Conservation (phyloP, 2,113 vertebrate genomes). For the Poecilia latipinna region DNA sequence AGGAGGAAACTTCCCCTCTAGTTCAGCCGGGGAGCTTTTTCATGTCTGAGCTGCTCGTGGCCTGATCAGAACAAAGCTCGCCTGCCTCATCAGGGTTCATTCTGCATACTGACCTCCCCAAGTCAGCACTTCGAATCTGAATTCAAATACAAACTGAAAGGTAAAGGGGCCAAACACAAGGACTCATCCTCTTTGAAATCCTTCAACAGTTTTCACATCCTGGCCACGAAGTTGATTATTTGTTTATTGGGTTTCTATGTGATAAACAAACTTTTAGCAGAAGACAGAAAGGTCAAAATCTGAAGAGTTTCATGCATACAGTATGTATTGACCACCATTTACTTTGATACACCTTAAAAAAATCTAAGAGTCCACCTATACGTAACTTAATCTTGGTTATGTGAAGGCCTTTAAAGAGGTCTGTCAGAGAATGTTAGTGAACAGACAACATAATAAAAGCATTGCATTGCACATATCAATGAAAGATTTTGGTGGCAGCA, state of each 20-base stretch:
- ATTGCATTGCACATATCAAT: too few relatives aligned
- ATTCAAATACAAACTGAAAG: not conserved
- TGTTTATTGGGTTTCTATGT: not conserved
- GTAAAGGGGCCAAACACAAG: not conserved
- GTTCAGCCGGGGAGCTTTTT: conserved; percentile 53
- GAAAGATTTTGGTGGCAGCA: too few relatives aligned
- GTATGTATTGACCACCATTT: too few relatives aligned
- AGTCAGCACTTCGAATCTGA: not conserved
- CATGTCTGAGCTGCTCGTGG: conserved; percentile 58
- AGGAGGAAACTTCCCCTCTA: conserved; percentile 77
- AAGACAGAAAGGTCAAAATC: not conserved
- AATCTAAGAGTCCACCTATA: too few relatives aligned
- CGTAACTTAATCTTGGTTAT: too few relatives aligned
- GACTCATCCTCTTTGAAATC: too few relatives aligned
- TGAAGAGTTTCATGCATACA: too few relatives aligned
- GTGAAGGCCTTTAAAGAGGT: too few relatives aligned
- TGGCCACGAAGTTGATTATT: not conserved
- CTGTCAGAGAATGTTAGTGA: too few relatives aligned
- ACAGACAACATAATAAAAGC: too few relatives aligned
- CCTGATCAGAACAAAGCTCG: conserved; percentile 54
- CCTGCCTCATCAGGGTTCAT: conserved; percentile 25
- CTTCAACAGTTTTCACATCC: not conserved
- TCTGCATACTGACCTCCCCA: conserved; percentile 24
- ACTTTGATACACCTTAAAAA: too few relatives aligned
- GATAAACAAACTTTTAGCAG: not conserved